Percentiles rank a stretch among this genome's conserved stretches.
phyloP scores from a whole-genome alignment of 2,113 vertebrate genomes.

The Cryptotis parvus region DNA sequence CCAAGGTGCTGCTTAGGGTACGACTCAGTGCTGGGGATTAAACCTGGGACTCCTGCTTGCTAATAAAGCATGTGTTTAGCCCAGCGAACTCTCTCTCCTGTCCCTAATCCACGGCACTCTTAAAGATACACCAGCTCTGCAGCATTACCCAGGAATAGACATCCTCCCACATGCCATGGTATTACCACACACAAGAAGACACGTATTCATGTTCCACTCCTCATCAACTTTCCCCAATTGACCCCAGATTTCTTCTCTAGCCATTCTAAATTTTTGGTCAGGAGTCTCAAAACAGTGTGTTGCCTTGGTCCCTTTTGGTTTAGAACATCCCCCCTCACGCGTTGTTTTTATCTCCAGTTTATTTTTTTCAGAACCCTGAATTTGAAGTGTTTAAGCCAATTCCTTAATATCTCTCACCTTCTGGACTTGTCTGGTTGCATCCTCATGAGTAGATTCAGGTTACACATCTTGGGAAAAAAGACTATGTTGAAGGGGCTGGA shows the following conservation, averaged over 20 bases:
- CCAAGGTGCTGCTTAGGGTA: too few species aligned
- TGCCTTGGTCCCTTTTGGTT: neutral
- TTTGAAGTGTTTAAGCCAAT: neutral
- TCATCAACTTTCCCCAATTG: neutral
- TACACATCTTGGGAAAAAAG: neutral
- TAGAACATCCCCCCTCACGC: neutral
- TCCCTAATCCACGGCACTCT: neutral
- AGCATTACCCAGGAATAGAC: slow-evolving; percentile 5
- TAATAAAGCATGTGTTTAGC: too few species aligned
- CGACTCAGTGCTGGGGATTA: too few species aligned
- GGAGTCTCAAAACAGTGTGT: neutral
- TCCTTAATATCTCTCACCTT: neutral
- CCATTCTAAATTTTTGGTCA: slow-evolving; percentile 4
- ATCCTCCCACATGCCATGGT: neutral
- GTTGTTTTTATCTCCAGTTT: slow-evolving; percentile 10
- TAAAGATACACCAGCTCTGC: neutral
- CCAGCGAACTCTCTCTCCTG: too few species aligned
- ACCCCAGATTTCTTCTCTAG: neutral
- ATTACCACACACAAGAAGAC: neutral
- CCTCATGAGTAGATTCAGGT: neutral
- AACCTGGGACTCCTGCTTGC: too few species aligned
- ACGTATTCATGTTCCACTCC: neutral
- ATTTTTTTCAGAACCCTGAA: neutral
- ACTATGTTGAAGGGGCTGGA: neutral
- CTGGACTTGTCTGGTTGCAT: neutral